These are phyloP conservation scores for Andrena chrysosceles DNA, from an alignment of 2,888 invertebrate species.

Conservation along the genomic window DNA sequence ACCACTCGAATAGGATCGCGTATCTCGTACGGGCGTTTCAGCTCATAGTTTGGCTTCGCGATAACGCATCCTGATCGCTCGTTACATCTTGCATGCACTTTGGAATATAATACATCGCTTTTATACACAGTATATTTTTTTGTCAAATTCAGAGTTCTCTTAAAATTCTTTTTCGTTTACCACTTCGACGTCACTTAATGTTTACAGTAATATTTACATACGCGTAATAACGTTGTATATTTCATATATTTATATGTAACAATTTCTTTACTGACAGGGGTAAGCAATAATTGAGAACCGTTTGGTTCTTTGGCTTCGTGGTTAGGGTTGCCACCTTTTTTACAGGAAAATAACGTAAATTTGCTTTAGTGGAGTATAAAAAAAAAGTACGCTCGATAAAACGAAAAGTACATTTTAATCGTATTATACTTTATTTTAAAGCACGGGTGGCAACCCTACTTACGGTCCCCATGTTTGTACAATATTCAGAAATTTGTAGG, in stretches of 20 bases:
- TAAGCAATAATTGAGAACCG: background rate
- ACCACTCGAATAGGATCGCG: conserved; percentile 42
- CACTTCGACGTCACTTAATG: background rate
- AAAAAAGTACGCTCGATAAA: too few relatives aligned
- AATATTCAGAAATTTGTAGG: background rate
- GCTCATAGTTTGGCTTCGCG: conserved; percentile 32
- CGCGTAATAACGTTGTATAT: background rate
- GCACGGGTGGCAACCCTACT: too few relatives aligned
- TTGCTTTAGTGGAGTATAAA: too few relatives aligned
- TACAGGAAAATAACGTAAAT: too few relatives aligned
- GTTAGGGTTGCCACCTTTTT: too few relatives aligned
- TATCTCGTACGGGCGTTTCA: conserved; percentile 21
- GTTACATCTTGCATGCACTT: background rate
- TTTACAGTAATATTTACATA: conserved; percentile 26
- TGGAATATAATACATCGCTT: background rate
- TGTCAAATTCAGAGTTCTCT: background rate
- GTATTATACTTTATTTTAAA: too few relatives aligned
- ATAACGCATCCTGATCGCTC: conserved; percentile 42
- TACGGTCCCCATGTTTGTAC: background rate
- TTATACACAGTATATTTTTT: conserved; percentile 16
- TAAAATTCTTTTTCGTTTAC: background rate
- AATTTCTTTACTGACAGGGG: too few relatives aligned
- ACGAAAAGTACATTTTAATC: too few relatives aligned
- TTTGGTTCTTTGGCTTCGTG: background rate
- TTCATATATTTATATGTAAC: background rate